Percentiles rank a stretch among this genome's conserved stretches.
These are phyloP conservation scores for Metopolophium dirhodum DNA, from an alignment of 1,140 invertebrate genomes.

Conservation along the genomic window DNA sequence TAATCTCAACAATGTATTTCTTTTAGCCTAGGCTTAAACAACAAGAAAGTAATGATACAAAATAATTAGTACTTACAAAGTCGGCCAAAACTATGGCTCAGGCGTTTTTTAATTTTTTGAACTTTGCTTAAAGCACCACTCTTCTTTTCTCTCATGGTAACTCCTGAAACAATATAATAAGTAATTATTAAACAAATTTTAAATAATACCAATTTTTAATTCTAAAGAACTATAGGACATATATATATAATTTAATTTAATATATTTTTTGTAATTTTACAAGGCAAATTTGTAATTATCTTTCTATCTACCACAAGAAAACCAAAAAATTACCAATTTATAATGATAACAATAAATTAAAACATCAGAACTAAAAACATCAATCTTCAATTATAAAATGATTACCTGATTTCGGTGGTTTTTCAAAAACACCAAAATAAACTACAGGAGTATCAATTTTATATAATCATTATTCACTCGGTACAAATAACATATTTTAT, in stretches of 20 bases:
- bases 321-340: background rate
- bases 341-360: background rate
- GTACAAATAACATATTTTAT: background rate
- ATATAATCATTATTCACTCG: background rate
- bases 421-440: constrained; percentile 27
- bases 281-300: background rate
- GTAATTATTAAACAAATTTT: background rate
- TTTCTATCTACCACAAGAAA: background rate
- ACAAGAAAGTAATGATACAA: background rate
- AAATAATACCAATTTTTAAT: background rate
- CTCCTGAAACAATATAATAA: constrained; percentile 66
- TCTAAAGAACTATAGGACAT: background rate
- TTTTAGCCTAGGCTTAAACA: too few species aligned
- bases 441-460: constrained; percentile 17
- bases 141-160: constrained; percentile 90
- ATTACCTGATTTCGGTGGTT: background rate
- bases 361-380: background rate
- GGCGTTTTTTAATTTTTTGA: constrained; percentile 88
- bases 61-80: constrained; percentile 76
- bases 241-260: background rate
- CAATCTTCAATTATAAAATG: background rate
- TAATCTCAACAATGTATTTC: background rate
- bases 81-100: constrained; percentile 89
- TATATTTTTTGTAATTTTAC: background rate
- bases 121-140: constrained; percentile 84